A percentile compares a stretch with the other conserved stretches of the same genome.
phyloP scores from a whole-genome alignment of 2,888 invertebrate genomes.

The Troides helena region DNA sequence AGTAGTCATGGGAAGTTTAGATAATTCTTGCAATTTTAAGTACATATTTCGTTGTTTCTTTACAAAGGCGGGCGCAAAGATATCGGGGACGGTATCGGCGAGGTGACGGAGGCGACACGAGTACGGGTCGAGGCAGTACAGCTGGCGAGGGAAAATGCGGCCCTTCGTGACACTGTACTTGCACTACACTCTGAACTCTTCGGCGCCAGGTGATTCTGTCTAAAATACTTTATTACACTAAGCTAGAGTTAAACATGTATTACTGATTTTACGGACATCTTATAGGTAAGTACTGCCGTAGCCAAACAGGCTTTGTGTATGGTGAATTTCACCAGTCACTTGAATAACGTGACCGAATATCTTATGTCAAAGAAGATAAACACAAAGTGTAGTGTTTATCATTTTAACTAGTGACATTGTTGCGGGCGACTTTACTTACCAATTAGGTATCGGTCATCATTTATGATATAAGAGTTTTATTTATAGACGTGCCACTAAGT shows the following conservation, averaged over 20 bases:
- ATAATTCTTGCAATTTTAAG: neutral
- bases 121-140: constrained; percentile 82
- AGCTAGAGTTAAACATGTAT: neutral
- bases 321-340: no score
- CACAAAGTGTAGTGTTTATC: no score
- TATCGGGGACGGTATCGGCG: constrained; percentile 54
- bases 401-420: no score
- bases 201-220: constrained; percentile 82
- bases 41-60: neutral
- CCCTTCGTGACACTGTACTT: constrained; percentile 85
- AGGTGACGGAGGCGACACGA: constrained; percentile 71
- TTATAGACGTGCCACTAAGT: no score
- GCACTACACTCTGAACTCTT: constrained; percentile 90
- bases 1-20: neutral
- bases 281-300: no score
- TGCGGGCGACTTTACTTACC: no score
- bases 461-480: no score
- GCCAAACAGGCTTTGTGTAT: no score
- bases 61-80: constrained; percentile 57
- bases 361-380: no score
- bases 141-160: constrained; percentile 84
- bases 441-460: no score
- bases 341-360: no score
- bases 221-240: neutral
- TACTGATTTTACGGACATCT: no score